phyloP scores from a whole-genome alignment of 2,797 vertebrate genomes.

The Poecile montanus region DNA sequence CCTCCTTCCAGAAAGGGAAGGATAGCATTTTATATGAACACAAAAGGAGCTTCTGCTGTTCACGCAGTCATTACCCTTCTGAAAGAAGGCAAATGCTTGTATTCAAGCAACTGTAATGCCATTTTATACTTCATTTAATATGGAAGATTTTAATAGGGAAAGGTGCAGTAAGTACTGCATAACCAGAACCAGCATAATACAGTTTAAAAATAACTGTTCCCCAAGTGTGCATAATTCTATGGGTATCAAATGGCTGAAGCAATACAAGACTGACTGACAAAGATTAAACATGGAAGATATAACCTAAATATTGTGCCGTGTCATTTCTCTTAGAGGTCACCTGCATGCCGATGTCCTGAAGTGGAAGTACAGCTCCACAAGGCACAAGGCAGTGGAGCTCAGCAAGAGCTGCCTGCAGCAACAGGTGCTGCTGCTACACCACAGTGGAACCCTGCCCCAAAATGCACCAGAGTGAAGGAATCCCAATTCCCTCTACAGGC shows the following conservation, averaged over 20 bases:
- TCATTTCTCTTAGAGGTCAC: neutral
- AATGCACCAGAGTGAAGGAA: neutral
- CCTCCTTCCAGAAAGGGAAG: neutral
- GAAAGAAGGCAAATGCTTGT: neutral
- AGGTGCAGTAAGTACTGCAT: neutral
- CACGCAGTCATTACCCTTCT: neutral
- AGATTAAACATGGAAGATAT: neutral
- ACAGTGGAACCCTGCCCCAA: neutral
- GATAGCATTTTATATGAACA: neutral
- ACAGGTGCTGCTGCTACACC: neutral
- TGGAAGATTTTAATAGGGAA: neutral
- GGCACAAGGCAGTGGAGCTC: neutral
- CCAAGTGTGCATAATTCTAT: neutral
- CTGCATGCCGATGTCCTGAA: neutral
- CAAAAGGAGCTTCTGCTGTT: neutral
- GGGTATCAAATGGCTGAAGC: neutral
- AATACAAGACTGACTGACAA: neutral
- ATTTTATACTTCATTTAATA: neutral
- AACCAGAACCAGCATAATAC: neutral
- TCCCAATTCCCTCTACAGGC: fast-evolving
- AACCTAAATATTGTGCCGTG: neutral
- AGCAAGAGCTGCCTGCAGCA: neutral
- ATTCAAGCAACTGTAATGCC: neutral
- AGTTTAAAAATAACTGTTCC: neutral
- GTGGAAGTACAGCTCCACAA: neutral